Evolutionary conservation across 2,113 vertebrate species (phyloP), one percentile per base, ranked within the genome.

Genomic region (Gadus macrocephalus): DNA sequence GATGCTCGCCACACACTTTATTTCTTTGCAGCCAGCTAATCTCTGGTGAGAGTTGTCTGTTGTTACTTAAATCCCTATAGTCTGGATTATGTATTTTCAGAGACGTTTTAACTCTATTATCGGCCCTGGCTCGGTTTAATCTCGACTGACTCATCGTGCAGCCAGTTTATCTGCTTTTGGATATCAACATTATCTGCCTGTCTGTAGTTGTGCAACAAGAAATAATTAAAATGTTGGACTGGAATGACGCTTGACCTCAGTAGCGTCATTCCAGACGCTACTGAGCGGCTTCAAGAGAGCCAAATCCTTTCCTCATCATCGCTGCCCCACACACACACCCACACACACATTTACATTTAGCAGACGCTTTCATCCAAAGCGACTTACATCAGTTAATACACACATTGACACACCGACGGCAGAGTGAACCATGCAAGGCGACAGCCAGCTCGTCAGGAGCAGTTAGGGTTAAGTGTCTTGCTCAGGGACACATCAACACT

Each of bases 81-180:
- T 49, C 42, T 14, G 42, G 42, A 49, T 49, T 14, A 49, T 49
- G 42, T 49, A 11, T 49, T 12, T 49, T 49, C 42, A 49, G 42
- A 49, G 42, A 7, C 42, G 8, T 49, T 49, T 49, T 14, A 49
- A 14, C 8, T 9, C 8, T 49, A 12, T 58, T 9, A n/a, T 58
- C 16, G 15, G 17, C 5, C 53, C 53, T 55, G 53, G 12, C n/a
- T 80, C 71, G 58, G 73, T 77, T 75, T 76, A 74, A 69, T 66
- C 20, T 61, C 58, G 35, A 4, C 38, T 75, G 73, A 58, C 68
- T 83, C 69, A 62, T 14, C 5, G 17, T 31, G 58, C 67, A 66
- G 69, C 69, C 71, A 74, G 64, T 68, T 75, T 73, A 78, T 81
- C 65, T 79, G 65, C 60, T 78, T n/a, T 49, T 70, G 72, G 70